A percentile compares a stretch with the other conserved stretches of the same genome.
Evolutionary conservation across 2,888 invertebrate genomes (phyloP).

Genomic region (Margaritifera margaritifera): DNA sequence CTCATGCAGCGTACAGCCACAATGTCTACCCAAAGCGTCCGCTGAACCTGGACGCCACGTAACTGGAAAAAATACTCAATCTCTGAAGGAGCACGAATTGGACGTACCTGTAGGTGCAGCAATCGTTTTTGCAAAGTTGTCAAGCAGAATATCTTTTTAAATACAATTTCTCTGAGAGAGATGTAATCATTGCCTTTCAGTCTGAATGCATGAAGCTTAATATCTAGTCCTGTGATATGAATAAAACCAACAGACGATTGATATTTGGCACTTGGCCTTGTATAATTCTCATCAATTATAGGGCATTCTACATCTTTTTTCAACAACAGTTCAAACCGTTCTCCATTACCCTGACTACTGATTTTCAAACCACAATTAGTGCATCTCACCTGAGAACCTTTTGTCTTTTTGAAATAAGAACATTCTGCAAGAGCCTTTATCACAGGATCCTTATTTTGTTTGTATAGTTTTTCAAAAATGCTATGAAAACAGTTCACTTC

Average conservation of each 20-base stretch:
- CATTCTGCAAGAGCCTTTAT: slow-evolving; percentile 7
- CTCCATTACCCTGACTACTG: background rate
- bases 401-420: background rate
- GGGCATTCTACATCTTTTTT: background rate
- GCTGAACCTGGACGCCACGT: background rate
- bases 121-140: slow-evolving; percentile 1
- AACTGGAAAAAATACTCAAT: slow-evolving; percentile 7
- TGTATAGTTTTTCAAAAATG: background rate
- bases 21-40: slow-evolving; percentile 12
- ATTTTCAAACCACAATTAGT: slow-evolving; percentile 11
- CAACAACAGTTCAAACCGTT: background rate
- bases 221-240: slow-evolving; percentile 2
- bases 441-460: background rate
- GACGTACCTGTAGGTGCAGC: background rate
- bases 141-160: background rate
- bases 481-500: slow-evolving; percentile 1
- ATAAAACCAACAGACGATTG: background rate
- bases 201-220: slow-evolving; percentile 8
- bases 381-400: slow-evolving; percentile 7
- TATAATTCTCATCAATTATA: background rate
- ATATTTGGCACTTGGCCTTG: background rate
- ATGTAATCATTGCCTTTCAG: slow-evolving; percentile 4
- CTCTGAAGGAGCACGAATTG: slow-evolving; percentile 5
- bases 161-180: slow-evolving; percentile 3
- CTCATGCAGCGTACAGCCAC: slow-evolving; percentile 7